Base-by-base conservation (phyloP, 2,888 invertebrate species). In the Graphium colonna region DNA sequence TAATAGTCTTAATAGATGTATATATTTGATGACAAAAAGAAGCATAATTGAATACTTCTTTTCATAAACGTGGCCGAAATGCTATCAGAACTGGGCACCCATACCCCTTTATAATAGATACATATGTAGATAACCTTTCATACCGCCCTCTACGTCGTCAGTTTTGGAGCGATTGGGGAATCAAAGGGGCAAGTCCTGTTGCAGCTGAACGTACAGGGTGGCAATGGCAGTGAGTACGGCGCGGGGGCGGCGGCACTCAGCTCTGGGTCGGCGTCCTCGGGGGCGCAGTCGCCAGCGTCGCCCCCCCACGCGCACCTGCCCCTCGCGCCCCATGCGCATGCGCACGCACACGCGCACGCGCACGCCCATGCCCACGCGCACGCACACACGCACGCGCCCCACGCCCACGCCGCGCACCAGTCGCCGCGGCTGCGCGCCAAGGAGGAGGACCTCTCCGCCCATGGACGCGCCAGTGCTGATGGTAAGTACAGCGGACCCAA, bases 391-490 rank as follows among this genome's bases (percentile, higher is more conserved):
- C 64, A 65, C 60, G 63, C 69, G 75, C 67, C 77, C 61, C 77
- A 83, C 59, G 79, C 80, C 73, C 69, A 61, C 60, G 62, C 56
- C 58, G 68, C 69, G 68, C 74, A 65, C 68, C 76, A 71, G 75
- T 71, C 77, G 64, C 69, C 79, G 62, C 77, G 87, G 55, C 77
- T 85, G 77, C 90, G 91, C 56, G 88, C 92, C 72, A 92, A 93
- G 77, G 93, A 93, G 78, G 93, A 93, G 73, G 92, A 92, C 63
- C 90, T 92, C 60, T 91, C 91, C 59, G 81, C 91, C 64, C 92
- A 92, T 69, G 91, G 91, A 33, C 87, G 92, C 62, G 90, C 91
- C 75, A 92, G 92, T 73, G 91, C 92, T 8, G 92, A 92, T 69
- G 92, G 92, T 91, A 56, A 69, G 63, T 67, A 10, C 7, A n/a